Percentiles rank a stretch among this genome's conserved stretches.
These are phyloP conservation scores for Subacronicta megacephala DNA, from an alignment of 2,888 invertebrate species.

Conservation along the genomic window DNA sequence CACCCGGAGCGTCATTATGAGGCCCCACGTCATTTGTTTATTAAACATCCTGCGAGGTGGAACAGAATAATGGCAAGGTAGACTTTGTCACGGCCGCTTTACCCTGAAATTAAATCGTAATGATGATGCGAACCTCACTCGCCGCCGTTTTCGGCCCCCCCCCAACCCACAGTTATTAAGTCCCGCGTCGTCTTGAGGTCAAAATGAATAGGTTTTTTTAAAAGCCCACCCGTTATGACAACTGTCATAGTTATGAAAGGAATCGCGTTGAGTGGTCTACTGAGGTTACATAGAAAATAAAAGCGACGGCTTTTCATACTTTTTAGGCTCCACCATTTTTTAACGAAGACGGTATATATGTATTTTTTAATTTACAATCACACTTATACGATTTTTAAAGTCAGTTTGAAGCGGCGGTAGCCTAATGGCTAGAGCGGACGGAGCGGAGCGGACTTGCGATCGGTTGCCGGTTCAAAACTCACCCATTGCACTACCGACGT, in stretches of 20 bases:
- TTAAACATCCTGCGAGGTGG: conserved; percentile 87
- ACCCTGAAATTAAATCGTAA: conserved; percentile 87
- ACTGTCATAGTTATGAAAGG: conserved; percentile 85
- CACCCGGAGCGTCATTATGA: conserved; percentile 80
- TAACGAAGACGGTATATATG: conserved; percentile 48
- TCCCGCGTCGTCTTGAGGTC: conserved; percentile 84
- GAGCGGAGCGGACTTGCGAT: no score
- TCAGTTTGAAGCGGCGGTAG: no score
- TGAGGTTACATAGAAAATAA: conserved; percentile 62
- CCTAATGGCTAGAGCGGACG: no score
- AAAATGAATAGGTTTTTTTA: conserved; percentile 86
- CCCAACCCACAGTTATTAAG: conserved; percentile 80
- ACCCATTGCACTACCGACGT: no score
- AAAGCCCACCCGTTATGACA: conserved; percentile 78
- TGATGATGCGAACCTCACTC: conserved; percentile 84
- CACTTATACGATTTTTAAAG: conserved; percentile 38
- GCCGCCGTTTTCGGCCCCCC: conserved; percentile 74
- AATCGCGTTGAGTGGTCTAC: conserved; percentile 77
- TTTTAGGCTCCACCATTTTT: conserved; percentile 42
- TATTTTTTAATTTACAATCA: conserved; percentile 62
- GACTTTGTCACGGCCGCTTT: conserved; percentile 87
- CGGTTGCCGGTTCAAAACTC: no score
- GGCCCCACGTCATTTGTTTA: conserved; percentile 87
- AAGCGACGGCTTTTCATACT: conserved; percentile 49
- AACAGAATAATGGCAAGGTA: conserved; percentile 85